Conservation (phyloP, 2,888 invertebrate genomes). For the Volucella bombylans region DNA sequence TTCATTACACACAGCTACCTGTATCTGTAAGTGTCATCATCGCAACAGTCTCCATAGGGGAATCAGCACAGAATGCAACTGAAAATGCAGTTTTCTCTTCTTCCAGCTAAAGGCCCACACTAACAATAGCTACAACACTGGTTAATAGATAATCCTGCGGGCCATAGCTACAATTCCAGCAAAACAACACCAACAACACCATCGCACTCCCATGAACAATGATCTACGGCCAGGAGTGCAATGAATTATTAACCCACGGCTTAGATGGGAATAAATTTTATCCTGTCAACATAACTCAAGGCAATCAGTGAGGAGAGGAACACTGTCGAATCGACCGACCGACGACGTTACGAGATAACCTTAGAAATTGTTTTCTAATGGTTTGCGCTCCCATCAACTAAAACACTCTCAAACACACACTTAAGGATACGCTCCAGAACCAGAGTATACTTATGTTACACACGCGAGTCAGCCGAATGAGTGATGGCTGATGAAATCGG, state of each 20-base stretch:
- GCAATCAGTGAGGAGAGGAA: slow-evolving; percentile 62
- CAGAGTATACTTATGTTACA: too few species aligned
- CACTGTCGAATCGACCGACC: slow-evolving; percentile 18
- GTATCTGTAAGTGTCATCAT: slow-evolving; percentile 12
- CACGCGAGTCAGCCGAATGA: too few species aligned
- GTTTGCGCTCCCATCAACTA: slow-evolving; percentile 6
- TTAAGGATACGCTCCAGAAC: background rate
- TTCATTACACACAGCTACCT: too few species aligned
- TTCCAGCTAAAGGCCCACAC: slow-evolving; percentile 28
- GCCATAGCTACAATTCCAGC: background rate
- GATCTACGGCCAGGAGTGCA: slow-evolving; percentile 63
- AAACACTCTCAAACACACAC: slow-evolving; percentile 2
- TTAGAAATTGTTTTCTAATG: slow-evolving; percentile 66
- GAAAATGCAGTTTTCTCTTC: slow-evolving; percentile 26
- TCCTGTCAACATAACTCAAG: slow-evolving; percentile 73
- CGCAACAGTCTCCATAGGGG: background rate
- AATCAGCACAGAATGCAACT: slow-evolving; percentile 42
- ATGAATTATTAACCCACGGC: slow-evolving; percentile 71
- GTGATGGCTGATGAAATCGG: slow-evolving; percentile 13
- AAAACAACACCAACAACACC: background rate
- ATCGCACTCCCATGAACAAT: slow-evolving; percentile 49
- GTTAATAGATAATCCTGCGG: slow-evolving; percentile 57
- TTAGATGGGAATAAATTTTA: slow-evolving; percentile 69
- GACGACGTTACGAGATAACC: slow-evolving; percentile 26
- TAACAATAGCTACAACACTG: background rate